Conservation (phyloP, 2,113 vertebrate genomes). For the Chlorocebus sabaeus region DNA sequence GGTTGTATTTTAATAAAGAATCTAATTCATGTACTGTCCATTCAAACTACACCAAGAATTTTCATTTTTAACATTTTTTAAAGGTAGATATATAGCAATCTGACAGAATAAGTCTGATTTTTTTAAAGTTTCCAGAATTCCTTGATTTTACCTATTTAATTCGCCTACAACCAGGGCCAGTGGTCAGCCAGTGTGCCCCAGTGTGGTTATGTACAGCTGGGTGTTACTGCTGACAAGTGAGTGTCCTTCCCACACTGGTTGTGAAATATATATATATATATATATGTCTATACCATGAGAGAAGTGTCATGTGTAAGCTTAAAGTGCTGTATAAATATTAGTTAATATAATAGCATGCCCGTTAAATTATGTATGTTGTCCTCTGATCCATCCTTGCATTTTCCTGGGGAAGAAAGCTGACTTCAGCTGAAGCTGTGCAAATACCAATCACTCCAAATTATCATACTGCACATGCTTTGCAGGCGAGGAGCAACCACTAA, state of each 20-base stretch:
- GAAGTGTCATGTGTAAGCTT: neutral
- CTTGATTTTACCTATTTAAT: neutral
- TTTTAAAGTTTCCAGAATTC: neutral
- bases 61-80: neutral
- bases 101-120: neutral
- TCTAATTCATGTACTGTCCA: neutral
- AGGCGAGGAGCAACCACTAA: neutral
- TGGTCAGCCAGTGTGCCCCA: neutral
- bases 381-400: neutral
- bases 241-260: neutral
- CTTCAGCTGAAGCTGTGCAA: conserved; percentile 8
- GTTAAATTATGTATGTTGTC: neutral
- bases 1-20: conserved; percentile 28
- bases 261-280: neutral
- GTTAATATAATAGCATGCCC: neutral
- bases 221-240: neutral
- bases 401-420: conserved; percentile 21
- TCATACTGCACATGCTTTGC: neutral
- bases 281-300: neutral
- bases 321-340: neutral
- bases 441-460: neutral
- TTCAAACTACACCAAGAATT: neutral
- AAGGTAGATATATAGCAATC: neutral
- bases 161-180: neutral
- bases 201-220: neutral